Evolutionary conservation across 2,797 vertebrate genomes (phyloP).

Genomic region (Streptopelia turtur): DNA sequence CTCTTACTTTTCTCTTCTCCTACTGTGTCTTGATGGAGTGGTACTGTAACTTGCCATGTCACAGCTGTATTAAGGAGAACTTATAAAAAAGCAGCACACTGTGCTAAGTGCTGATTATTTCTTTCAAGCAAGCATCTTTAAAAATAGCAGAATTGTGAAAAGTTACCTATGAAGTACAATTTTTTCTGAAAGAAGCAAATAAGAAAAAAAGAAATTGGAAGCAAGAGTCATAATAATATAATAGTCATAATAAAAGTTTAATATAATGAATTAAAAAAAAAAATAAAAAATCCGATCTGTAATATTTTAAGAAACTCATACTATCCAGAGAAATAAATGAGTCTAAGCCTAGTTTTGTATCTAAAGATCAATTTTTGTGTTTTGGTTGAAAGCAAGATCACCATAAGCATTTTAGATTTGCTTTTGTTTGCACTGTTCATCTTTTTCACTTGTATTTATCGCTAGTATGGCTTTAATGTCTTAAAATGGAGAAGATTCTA

Average conservation of each 20-base stretch:
- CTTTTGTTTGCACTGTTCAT: not conserved
- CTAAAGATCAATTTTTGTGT: not conserved
- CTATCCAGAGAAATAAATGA: not conserved
- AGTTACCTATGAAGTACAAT: not conserved
- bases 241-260: not conserved
- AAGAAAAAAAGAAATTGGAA: not conserved
- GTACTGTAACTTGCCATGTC: not conserved
- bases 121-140: slow-evolving; percentile 7
- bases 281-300: not conserved
- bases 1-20: slow-evolving; percentile 43
- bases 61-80: slow-evolving; percentile 28
- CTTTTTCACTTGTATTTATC: not conserved
- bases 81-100: slow-evolving; percentile 38
- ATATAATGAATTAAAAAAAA: not conserved
- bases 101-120: slow-evolving; percentile 20
- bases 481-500: not conserved
- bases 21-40: slow-evolving; percentile 53
- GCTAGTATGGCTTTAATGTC: not conserved
- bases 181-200: not conserved
- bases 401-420: not conserved
- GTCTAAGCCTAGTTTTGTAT: not conserved
- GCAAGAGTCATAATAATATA: not conserved
- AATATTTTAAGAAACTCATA: not conserved
- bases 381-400: not conserved
- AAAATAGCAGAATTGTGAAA: slow-evolving; percentile 1